A percentile compares a stretch with the other conserved stretches of the same genome.
Conservation (phyloP, 2,797 vertebrate genomes). For the Nyctibius grandis region DNA sequence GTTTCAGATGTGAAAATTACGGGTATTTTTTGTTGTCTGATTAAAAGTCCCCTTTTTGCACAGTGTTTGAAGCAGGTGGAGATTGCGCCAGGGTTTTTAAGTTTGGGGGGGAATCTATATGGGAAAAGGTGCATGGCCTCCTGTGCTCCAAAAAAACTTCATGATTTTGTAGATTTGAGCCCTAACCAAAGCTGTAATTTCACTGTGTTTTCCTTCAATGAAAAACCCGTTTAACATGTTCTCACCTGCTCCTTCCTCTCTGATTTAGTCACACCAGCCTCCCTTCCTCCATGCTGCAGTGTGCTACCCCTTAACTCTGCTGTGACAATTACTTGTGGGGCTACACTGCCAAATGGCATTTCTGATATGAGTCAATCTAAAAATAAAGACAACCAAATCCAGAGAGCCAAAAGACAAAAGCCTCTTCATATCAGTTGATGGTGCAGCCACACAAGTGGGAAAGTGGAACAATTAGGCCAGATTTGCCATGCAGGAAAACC, state of each 20-base stretch:
- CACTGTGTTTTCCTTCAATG: background rate
- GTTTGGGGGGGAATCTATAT: background rate
- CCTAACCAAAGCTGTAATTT: background rate
- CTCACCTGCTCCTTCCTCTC: background rate
- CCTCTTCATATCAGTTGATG: background rate
- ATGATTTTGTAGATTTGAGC: background rate
- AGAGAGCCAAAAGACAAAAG: background rate
- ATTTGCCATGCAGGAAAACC: background rate
- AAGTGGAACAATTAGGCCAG: background rate
- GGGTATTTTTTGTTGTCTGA: background rate
- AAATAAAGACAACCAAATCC: background rate
- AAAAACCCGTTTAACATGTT: background rate
- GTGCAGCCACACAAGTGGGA: background rate
- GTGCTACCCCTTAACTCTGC: background rate
- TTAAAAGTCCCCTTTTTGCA: background rate
- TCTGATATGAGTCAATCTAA: background rate
- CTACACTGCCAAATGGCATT: background rate
- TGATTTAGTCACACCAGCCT: background rate
- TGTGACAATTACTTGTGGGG: background rate
- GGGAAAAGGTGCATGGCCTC: background rate
- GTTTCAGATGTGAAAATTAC: background rate
- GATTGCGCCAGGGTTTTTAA: rapidly evolving
- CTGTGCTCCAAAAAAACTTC: background rate
- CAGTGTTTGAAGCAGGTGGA: background rate
- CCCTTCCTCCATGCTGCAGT: background rate